These are phyloP conservation scores for Corythaeola cristata DNA, from an alignment of 2,113 vertebrate species.

Conservation along the genomic window DNA sequence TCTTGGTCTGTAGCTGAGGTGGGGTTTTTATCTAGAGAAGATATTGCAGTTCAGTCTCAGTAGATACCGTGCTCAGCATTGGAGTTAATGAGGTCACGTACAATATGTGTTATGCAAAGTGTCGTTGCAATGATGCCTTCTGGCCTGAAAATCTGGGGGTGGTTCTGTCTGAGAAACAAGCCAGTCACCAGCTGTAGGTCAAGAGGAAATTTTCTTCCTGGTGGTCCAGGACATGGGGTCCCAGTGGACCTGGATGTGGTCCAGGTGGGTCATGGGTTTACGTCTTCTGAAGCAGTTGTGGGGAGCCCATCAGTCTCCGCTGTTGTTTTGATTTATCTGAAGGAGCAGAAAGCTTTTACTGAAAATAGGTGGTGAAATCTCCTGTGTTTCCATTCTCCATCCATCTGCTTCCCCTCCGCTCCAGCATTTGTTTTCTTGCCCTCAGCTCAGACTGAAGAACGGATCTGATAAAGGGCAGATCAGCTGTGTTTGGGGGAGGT, in stretches of 20 bases:
- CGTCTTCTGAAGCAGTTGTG: background rate
- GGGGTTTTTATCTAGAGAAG: background rate
- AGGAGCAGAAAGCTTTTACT: background rate
- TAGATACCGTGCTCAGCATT: rapidly evolving
- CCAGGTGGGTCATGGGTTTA: background rate
- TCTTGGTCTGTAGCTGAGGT: background rate
- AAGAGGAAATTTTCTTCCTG: background rate
- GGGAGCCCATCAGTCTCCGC: rapidly evolving
- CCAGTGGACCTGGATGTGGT: too few relatives aligned
- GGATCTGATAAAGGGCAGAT: background rate
- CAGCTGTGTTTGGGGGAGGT: background rate
- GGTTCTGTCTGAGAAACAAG: background rate
- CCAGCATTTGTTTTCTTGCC: background rate
- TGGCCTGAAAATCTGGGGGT: background rate
- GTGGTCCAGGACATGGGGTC: background rate
- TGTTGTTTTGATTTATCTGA: background rate
- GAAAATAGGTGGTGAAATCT: background rate
- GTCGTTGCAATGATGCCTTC: background rate
- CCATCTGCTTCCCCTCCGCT: background rate
- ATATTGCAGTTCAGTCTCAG: background rate
- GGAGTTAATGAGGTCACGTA: background rate
- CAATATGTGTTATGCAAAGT: background rate
- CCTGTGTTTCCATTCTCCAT: background rate
- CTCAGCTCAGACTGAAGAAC: background rate
- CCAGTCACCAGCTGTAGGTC: background rate